Percentiles rank a stretch among this genome's conserved stretches.
These are phyloP conservation scores for Drosophila yooni DNA, from an alignment of 2,888 invertebrate species.

Conservation along the genomic window DNA sequence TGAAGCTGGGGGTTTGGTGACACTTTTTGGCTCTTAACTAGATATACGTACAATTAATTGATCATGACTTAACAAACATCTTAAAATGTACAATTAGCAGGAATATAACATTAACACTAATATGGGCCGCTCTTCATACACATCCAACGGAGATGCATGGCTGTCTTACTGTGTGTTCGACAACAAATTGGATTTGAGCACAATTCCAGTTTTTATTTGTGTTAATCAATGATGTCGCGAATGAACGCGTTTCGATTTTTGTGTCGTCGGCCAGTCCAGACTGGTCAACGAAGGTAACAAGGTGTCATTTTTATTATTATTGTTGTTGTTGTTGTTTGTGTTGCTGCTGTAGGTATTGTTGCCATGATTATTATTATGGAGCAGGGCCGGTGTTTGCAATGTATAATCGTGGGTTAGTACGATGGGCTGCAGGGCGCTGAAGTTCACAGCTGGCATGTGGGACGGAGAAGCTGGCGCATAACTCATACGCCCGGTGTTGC, in stretches of 20 bases:
- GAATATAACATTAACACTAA: constrained; percentile 48
- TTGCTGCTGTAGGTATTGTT: constrained; percentile 29
- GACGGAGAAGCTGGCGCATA: constrained; percentile 55
- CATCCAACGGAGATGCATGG: constrained; percentile 24
- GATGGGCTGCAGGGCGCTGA: constrained; percentile 66
- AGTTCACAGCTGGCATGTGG: constrained; percentile 56
- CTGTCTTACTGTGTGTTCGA: constrained; percentile 22
- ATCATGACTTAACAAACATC: constrained; percentile 39
- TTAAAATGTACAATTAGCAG: constrained; percentile 48
- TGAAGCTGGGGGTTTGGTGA: constrained; percentile 32
- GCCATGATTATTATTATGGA: constrained; percentile 34
- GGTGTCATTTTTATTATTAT: constrained; percentile 40
- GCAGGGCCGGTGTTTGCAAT: constrained; percentile 64
- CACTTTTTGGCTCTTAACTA: constrained; percentile 32
- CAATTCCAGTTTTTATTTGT: constrained; percentile 2
- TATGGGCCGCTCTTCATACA: constrained; percentile 15
- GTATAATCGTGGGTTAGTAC: constrained; percentile 63
- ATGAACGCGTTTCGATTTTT: constrained; percentile 66
- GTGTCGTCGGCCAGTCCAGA: constrained; percentile 68
- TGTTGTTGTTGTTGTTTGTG: constrained; percentile 28
- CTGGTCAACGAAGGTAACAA: constrained; percentile 59
- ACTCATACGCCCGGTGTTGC: constrained; percentile 50
- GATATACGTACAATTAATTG: constrained; percentile 30
- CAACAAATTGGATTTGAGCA: constrained; percentile 39
- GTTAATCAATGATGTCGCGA: constrained; percentile 66